These are phyloP conservation scores for Drosophila hamatofila DNA, from an alignment of 2,888 invertebrate genomes.

Conservation along the genomic window DNA sequence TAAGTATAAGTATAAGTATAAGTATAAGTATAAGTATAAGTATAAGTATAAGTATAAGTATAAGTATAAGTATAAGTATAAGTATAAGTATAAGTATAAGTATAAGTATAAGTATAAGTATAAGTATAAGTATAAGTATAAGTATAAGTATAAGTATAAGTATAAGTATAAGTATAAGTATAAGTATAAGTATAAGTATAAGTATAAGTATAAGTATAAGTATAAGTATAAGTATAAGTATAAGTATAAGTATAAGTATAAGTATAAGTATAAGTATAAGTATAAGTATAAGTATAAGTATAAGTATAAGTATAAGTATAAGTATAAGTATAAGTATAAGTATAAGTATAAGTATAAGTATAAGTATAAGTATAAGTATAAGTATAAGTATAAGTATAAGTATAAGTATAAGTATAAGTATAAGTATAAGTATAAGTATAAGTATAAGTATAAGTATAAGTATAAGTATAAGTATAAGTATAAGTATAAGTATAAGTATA, in stretches of 20 bases:
- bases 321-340: conserved; percentile 5
- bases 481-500: conserved; percentile 4
- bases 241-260: conserved; percentile 5
- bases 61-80: conserved; percentile 1
- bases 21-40: conserved; percentile 3
- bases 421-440: conserved; percentile 8
- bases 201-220: conserved; percentile 6
- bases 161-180: neutral
- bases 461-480: conserved; percentile 7
- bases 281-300: conserved; percentile 6
- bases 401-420: conserved; percentile 8
- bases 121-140: conserved; percentile 1
- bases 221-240: conserved; percentile 5
- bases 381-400: conserved; percentile 8
- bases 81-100: conserved; percentile 4
- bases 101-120: conserved; percentile 2
- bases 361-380: conserved; percentile 8
- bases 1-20: conserved; percentile 4
- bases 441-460: conserved; percentile 7
- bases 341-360: conserved; percentile 5
- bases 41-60: conserved; percentile 4
- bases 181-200: conserved; percentile 5
- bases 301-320: conserved; percentile 6
- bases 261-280: conserved; percentile 6
- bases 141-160: conserved; percentile 1